phyloP scores from a whole-genome alignment of 2,113 vertebrate species.

The Egretta garzetta region DNA sequence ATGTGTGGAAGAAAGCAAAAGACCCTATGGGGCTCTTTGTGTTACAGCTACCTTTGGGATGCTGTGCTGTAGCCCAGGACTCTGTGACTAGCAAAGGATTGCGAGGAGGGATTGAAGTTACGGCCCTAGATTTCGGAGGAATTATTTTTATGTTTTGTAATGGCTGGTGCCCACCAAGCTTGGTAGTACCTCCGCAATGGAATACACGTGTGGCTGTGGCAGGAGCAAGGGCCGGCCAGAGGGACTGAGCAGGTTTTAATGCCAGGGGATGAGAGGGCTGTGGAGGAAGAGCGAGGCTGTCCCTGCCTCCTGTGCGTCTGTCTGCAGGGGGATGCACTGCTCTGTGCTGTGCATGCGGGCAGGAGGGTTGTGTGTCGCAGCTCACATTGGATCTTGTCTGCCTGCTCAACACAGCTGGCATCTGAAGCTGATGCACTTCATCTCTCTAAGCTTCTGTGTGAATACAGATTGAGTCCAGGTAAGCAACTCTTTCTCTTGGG shows the following conservation, averaged over 20 bases:
- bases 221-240: neutral
- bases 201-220: fast-evolving
- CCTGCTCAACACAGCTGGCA: neutral
- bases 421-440: neutral
- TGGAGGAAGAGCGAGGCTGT: neutral
- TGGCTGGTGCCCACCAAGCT: neutral
- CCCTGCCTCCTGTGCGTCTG: neutral
- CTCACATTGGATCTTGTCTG: neutral
- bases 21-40: no score
- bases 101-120: neutral
- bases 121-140: neutral
- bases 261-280: neutral
- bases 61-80: neutral
- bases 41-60: neutral
- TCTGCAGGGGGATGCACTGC: neutral
- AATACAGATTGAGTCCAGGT: neutral
- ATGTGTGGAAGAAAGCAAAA: neutral
- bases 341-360: neutral
- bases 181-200: neutral
- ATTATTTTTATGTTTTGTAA: neutral
- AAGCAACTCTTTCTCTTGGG: no score
- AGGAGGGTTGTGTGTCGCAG: neutral
- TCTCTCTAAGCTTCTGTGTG: neutral
- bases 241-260: neutral
- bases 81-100: neutral